These are phyloP conservation scores for Clarias pachynema DNA, from an alignment of 2,797 vertebrate genomes.

Conservation along the genomic window DNA sequence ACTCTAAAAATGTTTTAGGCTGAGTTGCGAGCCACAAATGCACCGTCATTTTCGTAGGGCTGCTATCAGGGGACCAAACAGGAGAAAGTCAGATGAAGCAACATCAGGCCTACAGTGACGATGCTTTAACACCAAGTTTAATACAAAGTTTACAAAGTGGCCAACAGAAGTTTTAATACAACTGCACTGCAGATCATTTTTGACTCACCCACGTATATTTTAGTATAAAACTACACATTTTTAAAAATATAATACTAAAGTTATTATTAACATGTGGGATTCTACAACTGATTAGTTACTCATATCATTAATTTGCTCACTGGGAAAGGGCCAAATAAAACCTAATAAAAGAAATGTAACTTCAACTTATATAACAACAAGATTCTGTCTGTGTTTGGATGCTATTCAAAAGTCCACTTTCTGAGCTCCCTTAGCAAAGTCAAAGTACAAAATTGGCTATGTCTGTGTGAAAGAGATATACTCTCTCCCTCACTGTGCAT, in stretches of 20 bases:
- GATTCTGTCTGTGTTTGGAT: background rate
- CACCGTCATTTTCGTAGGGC: too few species aligned
- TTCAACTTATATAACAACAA: background rate
- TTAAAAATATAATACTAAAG: background rate
- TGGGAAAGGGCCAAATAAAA: background rate
- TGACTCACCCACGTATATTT: background rate
- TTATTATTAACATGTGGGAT: background rate
- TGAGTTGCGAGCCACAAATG: too few species aligned
- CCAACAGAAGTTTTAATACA: too few species aligned
- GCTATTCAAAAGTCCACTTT: background rate
- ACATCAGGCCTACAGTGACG: too few species aligned
- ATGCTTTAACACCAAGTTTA: too few species aligned
- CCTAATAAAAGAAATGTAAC: background rate
- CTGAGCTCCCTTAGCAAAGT: background rate
- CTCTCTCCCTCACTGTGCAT: background rate
- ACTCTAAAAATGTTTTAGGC: too few species aligned
- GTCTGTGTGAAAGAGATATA: background rate
- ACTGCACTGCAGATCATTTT: too few species aligned
- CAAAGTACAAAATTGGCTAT: background rate
- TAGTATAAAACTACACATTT: background rate
- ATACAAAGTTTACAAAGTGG: too few species aligned
- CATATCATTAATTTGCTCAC: background rate
- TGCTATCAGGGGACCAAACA: too few species aligned
- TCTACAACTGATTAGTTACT: background rate
- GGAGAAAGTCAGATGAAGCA: too few species aligned